These are phyloP conservation scores for Oxyruncus cristatus DNA, from an alignment of 2,113 vertebrate genomes.

Conservation along the genomic window DNA sequence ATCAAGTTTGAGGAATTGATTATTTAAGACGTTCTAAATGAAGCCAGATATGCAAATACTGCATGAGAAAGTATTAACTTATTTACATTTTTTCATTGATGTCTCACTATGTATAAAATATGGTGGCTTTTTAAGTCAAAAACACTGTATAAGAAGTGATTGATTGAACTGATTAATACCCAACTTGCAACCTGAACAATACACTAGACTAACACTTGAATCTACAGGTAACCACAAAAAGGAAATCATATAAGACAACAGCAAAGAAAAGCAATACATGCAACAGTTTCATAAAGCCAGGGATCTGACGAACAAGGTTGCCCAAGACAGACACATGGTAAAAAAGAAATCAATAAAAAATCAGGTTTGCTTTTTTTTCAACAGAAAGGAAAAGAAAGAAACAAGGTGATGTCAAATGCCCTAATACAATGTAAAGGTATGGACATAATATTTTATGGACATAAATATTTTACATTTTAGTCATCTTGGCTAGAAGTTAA, in stretches of 20 bases:
- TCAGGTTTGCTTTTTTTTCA: too few species aligned
- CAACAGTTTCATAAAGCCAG: neutral
- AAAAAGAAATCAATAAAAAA: neutral
- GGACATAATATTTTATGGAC: too few species aligned
- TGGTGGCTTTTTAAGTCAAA: neutral
- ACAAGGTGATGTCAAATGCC: neutral
- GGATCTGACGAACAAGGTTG: neutral
- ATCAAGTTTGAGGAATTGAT: neutral
- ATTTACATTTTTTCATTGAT: neutral
- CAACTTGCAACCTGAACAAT: neutral
- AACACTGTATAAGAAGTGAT: neutral
- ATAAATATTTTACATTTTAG: neutral
- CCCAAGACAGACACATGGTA: neutral
- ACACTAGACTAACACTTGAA: neutral
- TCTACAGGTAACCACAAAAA: neutral
- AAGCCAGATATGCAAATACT: neutral
- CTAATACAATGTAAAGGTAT: neutral
- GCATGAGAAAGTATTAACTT: neutral
- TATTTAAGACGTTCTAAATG: neutral
- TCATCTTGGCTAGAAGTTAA: neutral
- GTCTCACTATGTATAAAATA: neutral
- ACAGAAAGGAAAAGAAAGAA: neutral
- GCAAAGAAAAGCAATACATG: neutral
- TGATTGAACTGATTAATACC: neutral
- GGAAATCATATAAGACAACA: neutral